These are phyloP conservation scores for Mantis religiosa DNA, from an alignment of 2,888 invertebrate species.

Conservation along the genomic window DNA sequence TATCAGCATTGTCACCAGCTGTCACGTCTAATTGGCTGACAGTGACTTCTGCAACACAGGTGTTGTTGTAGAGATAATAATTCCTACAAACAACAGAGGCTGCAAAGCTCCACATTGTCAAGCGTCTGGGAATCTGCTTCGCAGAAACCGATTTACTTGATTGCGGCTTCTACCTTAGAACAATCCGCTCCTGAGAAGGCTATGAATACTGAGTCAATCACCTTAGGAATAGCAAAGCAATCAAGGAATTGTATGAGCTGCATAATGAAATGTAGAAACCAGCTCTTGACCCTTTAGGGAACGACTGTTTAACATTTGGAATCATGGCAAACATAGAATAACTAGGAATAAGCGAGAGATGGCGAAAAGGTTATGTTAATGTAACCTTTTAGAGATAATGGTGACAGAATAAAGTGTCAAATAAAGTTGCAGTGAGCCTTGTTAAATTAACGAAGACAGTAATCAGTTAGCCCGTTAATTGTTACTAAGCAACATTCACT, in stretches of 20 bases:
- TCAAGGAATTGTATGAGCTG: background rate
- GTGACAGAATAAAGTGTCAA: too few species aligned
- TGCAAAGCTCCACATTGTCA: background rate
- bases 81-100: background rate
- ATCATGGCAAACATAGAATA: too few species aligned
- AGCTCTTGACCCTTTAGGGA: too few species aligned
- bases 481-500: too few species aligned
- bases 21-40: background rate
- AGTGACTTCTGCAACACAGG: background rate
- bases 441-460: too few species aligned
- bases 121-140: background rate
- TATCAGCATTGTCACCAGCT: background rate
- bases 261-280: too few species aligned
- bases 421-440: too few species aligned
- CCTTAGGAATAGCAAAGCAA: background rate
- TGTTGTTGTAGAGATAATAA: background rate
- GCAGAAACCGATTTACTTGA: background rate
- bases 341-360: too few species aligned
- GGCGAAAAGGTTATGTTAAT: too few species aligned
- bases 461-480: too few species aligned
- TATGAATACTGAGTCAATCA: background rate
- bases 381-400: too few species aligned
- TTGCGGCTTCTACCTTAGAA: background rate
- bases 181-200: background rate
- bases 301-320: too few species aligned